A percentile compares a stretch with the other conserved stretches of the same genome.
phyloP scores from a whole-genome alignment of 2,113 vertebrate genomes.

The Sardina pilchardus region DNA sequence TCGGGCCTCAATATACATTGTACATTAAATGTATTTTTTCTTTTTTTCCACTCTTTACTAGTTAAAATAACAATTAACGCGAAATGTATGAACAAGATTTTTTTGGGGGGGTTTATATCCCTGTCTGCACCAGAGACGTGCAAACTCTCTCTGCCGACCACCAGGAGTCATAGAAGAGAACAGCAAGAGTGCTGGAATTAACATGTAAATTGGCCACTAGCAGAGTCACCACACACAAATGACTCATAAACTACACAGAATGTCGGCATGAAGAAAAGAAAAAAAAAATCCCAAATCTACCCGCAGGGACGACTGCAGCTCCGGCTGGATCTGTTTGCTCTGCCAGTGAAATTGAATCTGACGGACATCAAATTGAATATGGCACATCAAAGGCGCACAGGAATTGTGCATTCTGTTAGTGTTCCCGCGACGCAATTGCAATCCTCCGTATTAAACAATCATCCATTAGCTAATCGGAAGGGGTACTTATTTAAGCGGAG shows the following conservation, averaged over 20 bases:
- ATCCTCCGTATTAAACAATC: background rate
- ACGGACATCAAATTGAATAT: constrained; percentile 11
- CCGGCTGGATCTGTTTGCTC: background rate
- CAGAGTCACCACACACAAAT: constrained; percentile 8
- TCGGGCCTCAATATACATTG: background rate
- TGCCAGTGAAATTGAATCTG: constrained; percentile 3
- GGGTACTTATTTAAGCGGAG: background rate
- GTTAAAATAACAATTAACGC: background rate
- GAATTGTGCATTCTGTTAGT: constrained; percentile 4
- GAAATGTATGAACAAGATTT: background rate
- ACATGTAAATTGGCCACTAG: constrained; percentile 7
- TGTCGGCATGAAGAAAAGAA: background rate
- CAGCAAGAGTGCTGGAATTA: background rate
- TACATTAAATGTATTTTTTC: background rate
- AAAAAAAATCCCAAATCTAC: background rate
- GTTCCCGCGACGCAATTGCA: background rate
- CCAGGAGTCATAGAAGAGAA: background rate
- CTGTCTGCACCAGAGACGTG: background rate
- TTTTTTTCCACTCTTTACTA: background rate
- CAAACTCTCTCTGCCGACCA: background rate
- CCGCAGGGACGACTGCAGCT: background rate
- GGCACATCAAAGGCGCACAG: constrained; percentile 9
- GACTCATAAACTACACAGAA: constrained; percentile 1
- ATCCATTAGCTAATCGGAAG: background rate
- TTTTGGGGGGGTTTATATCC: background rate